A percentile compares a stretch with the other conserved stretches of the same genome.
Conservation (phyloP, 1,140 invertebrate genomes). For the Drosophila saltans region DNA sequence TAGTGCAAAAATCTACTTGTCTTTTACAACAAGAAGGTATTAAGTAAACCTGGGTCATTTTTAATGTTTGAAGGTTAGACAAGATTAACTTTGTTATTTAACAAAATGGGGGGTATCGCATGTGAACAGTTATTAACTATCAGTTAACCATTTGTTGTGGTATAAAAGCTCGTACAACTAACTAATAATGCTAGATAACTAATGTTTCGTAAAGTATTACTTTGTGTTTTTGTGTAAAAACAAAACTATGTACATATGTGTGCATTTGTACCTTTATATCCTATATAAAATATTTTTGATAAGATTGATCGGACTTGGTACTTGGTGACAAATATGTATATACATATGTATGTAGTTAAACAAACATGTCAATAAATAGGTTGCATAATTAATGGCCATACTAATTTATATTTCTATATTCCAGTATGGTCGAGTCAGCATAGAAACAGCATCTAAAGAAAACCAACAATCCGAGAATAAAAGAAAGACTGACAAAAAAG, state of each 20-base stretch:
- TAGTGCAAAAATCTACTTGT: background rate
- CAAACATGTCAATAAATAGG: slow-evolving; percentile 4
- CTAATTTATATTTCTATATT: slow-evolving; percentile 24
- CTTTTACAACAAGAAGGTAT: background rate
- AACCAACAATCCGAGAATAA: slow-evolving; percentile 84
- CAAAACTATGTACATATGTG: background rate
- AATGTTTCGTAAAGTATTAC: background rate
- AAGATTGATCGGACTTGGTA: slow-evolving; percentile 2
- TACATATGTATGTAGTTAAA: no score
- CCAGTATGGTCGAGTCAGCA: slow-evolving; percentile 89
- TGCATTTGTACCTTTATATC: background rate
- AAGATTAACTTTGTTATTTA: slow-evolving; percentile 4
- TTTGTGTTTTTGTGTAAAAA: background rate
- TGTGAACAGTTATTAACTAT: background rate
- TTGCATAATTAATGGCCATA: slow-evolving; percentile 20
- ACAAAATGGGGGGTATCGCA: background rate
- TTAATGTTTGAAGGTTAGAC: slow-evolving; percentile 2
- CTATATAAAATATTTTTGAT: slow-evolving; percentile 7
- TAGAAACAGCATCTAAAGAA: slow-evolving; percentile 87
- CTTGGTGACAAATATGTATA: background rate
- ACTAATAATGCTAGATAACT: no score
- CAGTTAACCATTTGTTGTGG: background rate
- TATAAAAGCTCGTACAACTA: no score
- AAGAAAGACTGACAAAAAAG: slow-evolving; percentile 27
- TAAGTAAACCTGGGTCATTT: slow-evolving; percentile 3